Conservation (phyloP, 2,113 vertebrate genomes). For the Archocentrus centrarchus region DNA sequence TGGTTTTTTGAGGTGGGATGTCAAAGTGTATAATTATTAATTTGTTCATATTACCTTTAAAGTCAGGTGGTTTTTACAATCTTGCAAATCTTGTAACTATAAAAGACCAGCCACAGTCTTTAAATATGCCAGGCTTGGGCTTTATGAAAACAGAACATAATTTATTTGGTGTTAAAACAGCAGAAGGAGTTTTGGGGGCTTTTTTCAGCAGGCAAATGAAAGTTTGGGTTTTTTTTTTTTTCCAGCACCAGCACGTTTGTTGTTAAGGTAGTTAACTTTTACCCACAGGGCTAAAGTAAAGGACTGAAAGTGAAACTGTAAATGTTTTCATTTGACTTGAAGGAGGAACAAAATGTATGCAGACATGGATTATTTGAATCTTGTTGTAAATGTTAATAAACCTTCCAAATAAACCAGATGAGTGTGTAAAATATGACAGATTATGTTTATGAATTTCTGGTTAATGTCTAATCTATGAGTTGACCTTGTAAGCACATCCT, state of each 20-base stretch:
- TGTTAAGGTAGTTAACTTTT: neutral
- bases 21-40: neutral
- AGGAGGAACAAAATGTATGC: neutral
- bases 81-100: neutral
- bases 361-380: neutral
- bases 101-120: neutral
- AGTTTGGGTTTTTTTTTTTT: neutral
- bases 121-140: neutral
- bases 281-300: neutral
- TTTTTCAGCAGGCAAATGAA: neutral
- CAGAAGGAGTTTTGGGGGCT: neutral
- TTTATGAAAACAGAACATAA: neutral
- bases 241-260: neutral
- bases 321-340: neutral
- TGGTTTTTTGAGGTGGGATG: neutral
- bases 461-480: neutral
- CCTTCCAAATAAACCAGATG: fast-evolving
- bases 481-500: neutral
- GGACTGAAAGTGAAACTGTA: neutral
- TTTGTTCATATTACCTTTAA: neutral
- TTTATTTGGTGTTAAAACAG: neutral
- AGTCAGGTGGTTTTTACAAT: neutral
- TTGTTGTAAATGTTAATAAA: neutral
- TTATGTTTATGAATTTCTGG: neutral
- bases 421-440: neutral